Base-by-base conservation (phyloP, 2,113 vertebrate genomes). In the Heterotis niloticus region DNA sequence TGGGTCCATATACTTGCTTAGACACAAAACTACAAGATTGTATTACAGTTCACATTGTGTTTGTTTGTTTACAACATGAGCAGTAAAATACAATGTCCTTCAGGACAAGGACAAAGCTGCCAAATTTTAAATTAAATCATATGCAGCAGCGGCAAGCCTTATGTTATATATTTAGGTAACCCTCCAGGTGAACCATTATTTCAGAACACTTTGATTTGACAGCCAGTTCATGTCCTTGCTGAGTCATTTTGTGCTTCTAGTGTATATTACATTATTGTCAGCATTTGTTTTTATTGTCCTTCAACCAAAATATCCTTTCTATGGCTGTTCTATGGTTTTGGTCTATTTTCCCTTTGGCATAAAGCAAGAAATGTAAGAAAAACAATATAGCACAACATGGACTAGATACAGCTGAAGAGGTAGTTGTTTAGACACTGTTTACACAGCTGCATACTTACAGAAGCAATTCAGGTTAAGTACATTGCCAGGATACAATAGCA, bases 201-300 rank as follows among this genome's bases (percentile, higher is more conserved):
- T 26, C 60, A 56, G 60, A 44, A 51, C 29, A 16, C 23, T n/a
- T 75, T 66, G 57, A 57, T 79, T 7, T 67, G 24, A 75, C 70
- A 57, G 59, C 17, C 62, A 34, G n/a, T 64, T 52, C 24, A 13
- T 20, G 69, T 70, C 75, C 79, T 44, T 78, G 72, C 77, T 83
- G 82, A 80, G 79, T 83, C 82, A 80, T 80, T 76, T 29, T 12
- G 13, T 54, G 54, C 72, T 71, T 78, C 65, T 67, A 67, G 66
- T 81, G 62, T 76, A 65, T 75, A 69, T 79, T 79, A 72, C 71
- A 67, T 79, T 78, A 82, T 65, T 77, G 77, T 71, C 81, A 82
- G 20, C 28, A 65, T 75, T 18, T 28, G 14, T 79, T 18, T 28
- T 77, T 16, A 52, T 76, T 66, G 79, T 78, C 59, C 79, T 78